Evolutionary conservation across 30 jellyfish, hydroid and myxozoan genomes (phyloP).

Genomic region (Hydractinia symbiolongicarpus): DNA sequence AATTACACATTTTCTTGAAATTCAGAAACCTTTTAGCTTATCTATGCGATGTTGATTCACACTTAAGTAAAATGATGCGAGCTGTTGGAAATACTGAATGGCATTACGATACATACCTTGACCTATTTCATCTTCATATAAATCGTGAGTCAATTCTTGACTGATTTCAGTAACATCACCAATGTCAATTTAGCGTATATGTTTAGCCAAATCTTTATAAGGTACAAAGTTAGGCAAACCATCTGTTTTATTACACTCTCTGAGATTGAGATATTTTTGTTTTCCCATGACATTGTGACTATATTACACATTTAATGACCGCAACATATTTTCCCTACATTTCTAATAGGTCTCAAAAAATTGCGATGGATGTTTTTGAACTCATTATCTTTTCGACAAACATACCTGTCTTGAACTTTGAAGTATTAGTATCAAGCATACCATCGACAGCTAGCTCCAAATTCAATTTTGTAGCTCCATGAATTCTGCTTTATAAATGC

Average conservation of each 20-base stretch:
- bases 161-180: background rate
- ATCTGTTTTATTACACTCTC: background rate
- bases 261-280: background rate
- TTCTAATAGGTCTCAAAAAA: too few relatives aligned
- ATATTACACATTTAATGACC: background rate
- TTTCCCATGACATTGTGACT: background rate
- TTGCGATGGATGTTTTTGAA: background rate
- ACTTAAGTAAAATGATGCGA: background rate
- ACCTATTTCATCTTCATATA: too few relatives aligned
- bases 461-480: background rate
- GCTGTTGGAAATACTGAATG: background rate
- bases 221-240: background rate
- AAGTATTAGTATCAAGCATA: background rate
- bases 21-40: background rate
- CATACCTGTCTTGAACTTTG: background rate
- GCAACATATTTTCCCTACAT: background rate
- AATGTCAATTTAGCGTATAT: background rate
- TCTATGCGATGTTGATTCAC: background rate
- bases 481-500: background rate
- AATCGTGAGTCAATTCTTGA: too few relatives aligned
- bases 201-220: background rate
- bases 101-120: too few relatives aligned
- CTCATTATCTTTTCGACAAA: background rate
- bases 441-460: background rate
- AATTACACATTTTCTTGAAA: background rate